Percentiles rank a stretch among this genome's conserved stretches.
Conservation (phyloP, 2,888 invertebrate genomes). For the Stenotaenia linearis region DNA sequence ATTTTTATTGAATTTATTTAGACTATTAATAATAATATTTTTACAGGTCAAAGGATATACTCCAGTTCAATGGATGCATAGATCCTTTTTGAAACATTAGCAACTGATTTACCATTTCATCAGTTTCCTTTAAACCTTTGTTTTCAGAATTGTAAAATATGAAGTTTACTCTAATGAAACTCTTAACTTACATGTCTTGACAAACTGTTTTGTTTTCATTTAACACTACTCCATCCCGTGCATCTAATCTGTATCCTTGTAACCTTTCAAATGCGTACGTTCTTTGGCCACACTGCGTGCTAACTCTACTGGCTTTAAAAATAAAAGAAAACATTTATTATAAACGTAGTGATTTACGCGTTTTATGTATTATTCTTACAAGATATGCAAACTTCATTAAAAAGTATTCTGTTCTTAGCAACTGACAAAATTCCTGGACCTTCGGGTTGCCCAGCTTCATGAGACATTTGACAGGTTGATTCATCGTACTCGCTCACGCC, state of each 20-base stretch:
- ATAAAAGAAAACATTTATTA: constrained; percentile 31
- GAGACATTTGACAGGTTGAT: constrained; percentile 76
- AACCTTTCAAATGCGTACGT: constrained; percentile 83
- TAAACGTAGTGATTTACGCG: neutral
- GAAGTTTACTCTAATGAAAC: no score
- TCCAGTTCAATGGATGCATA: neutral
- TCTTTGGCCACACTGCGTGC: constrained; percentile 80
- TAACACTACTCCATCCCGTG: constrained; percentile 59
- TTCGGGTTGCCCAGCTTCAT: constrained; percentile 80
- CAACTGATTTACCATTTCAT: no score
- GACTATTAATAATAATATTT: neutral
- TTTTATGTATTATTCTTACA: constrained; percentile 57
- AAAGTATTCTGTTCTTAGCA: constrained; percentile 82
- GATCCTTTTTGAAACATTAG: neutral
- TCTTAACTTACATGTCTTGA: constrained; percentile 71
- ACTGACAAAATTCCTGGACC: constrained; percentile 83
- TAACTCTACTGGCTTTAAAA: constrained; percentile 67
- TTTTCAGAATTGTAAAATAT: no score
- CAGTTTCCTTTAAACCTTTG: neutral
- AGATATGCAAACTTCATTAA: constrained; percentile 79
- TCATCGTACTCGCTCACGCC: constrained; percentile 58
- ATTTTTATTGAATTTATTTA: neutral
- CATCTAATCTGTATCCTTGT: constrained; percentile 40
- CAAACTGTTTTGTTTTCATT: constrained; percentile 82
- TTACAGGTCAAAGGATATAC: neutral